Conservation (phyloP, 53 echinoderm and acorn worm species). For the Echinometra lucunter region DNA sequence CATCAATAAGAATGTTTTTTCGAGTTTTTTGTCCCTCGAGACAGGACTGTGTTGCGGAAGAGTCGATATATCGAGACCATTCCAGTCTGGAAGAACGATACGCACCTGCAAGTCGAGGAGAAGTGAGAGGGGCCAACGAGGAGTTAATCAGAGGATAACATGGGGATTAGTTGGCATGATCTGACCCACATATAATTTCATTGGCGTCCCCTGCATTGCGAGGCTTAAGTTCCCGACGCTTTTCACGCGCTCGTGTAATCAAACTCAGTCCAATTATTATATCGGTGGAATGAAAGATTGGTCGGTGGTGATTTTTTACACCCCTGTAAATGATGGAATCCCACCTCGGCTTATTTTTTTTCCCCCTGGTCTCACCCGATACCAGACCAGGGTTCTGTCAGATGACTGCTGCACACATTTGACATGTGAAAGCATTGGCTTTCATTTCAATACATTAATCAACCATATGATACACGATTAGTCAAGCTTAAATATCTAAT, state of each 20-base stretch:
- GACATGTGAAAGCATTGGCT: neutral
- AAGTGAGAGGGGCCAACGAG: neutral
- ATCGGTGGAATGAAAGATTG: conserved; percentile 38
- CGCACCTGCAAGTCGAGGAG: conserved; percentile 31
- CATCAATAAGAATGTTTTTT: conserved; percentile 31
- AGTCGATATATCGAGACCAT: conserved; percentile 19
- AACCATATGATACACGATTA: conserved; percentile 7
- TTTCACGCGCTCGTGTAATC: conserved; percentile 59
- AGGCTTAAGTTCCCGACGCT: conserved; percentile 53
- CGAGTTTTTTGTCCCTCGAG: neutral
- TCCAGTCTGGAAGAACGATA: neutral
- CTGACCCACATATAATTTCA: conserved; percentile 50
- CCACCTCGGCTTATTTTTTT: neutral
- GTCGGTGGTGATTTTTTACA: conserved; percentile 52
- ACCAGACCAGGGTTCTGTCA: neutral
- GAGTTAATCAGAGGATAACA: conserved; percentile 48
- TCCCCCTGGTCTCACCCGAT: neutral
- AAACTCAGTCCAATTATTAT: conserved; percentile 58
- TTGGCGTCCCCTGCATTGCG: conserved; percentile 22
- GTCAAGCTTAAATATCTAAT: conserved; percentile 8
- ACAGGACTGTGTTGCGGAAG: neutral
- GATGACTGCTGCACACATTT: neutral
- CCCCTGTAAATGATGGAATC: conserved; percentile 49
- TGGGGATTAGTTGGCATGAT: conserved; percentile 21
- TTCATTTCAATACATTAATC: conserved; percentile 37